Conservation (phyloP, 64 coral and sea anemone species). For the Montipora foliosa region DNA sequence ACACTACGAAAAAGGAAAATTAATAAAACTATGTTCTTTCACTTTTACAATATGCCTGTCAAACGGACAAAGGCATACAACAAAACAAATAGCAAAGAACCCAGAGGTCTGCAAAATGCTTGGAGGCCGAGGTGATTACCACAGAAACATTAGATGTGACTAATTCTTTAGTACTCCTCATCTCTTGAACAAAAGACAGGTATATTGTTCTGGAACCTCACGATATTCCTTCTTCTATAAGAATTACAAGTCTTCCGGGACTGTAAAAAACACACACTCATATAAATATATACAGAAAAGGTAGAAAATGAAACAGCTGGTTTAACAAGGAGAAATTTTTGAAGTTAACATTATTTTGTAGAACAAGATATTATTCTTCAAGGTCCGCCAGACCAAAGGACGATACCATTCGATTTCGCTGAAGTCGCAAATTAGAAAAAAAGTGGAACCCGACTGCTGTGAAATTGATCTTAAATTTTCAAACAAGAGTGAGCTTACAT, state of each 20-base stretch:
- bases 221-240: slow-evolving; percentile 71
- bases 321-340: slow-evolving; percentile 44
- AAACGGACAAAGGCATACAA: neutral
- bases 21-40: neutral
- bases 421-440: neutral
- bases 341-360: neutral
- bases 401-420: neutral
- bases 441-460: no score
- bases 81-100: neutral
- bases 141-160: slow-evolving; percentile 25
- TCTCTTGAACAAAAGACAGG: slow-evolving; percentile 45
- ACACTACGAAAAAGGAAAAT: neutral
- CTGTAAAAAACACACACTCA: slow-evolving; percentile 65
- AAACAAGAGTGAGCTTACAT: neutral
- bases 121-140: slow-evolving; percentile 7
- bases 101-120: neutral
- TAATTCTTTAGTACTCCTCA: slow-evolving; percentile 33
- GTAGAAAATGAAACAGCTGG: slow-evolving; percentile 78
- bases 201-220: slow-evolving; percentile 58
- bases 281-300: slow-evolving; percentile 24
- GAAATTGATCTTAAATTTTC: neutral
- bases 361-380: neutral
- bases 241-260: slow-evolving; percentile 53
- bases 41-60: neutral
- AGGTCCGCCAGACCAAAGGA: neutral